Percentiles rank a stretch among this genome's conserved stretches.
Evolutionary conservation across 1,140 invertebrate species (phyloP).

Genomic region (Heliothis subflexa): DNA sequence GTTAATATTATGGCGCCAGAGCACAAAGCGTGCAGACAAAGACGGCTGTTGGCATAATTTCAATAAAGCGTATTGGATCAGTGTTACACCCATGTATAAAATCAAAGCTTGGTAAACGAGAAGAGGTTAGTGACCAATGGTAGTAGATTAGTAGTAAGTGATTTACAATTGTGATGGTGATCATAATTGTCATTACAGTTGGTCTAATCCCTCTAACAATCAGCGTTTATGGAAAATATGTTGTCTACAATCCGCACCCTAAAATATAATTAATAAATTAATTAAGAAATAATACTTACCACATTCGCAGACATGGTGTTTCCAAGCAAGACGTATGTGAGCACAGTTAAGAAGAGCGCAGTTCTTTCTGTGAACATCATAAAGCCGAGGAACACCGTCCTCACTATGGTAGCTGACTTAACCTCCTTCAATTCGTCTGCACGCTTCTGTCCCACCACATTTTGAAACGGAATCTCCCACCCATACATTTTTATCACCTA

Average conservation of each 20-base stretch:
- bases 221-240: too few relatives aligned
- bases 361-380: constrained; percentile 90
- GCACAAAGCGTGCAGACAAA: constrained; percentile 11
- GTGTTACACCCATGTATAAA: background rate
- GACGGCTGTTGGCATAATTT: background rate
- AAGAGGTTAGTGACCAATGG: too few relatives aligned
- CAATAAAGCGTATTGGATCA: constrained; percentile 5
- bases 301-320: constrained; percentile 89
- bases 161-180: too few relatives aligned
- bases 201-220: too few relatives aligned
- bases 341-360: constrained; percentile 90
- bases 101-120: too few relatives aligned
- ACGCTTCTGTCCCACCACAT: constrained; percentile 84
- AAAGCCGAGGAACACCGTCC: constrained; percentile 91
- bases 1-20: constrained; percentile 2
- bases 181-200: too few relatives aligned
- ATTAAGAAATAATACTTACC: constrained; percentile 71
- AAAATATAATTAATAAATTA: too few relatives aligned
- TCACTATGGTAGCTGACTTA: constrained; percentile 87
- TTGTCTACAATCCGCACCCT: too few relatives aligned
- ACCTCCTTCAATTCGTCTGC: constrained; percentile 73
- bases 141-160: too few relatives aligned
- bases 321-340: constrained; percentile 89
- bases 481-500: constrained; percentile 88
- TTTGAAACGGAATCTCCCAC: constrained; percentile 91